These are phyloP conservation scores for Mycteria americana DNA, from an alignment of 2,797 vertebrate species.

Conservation along the genomic window DNA sequence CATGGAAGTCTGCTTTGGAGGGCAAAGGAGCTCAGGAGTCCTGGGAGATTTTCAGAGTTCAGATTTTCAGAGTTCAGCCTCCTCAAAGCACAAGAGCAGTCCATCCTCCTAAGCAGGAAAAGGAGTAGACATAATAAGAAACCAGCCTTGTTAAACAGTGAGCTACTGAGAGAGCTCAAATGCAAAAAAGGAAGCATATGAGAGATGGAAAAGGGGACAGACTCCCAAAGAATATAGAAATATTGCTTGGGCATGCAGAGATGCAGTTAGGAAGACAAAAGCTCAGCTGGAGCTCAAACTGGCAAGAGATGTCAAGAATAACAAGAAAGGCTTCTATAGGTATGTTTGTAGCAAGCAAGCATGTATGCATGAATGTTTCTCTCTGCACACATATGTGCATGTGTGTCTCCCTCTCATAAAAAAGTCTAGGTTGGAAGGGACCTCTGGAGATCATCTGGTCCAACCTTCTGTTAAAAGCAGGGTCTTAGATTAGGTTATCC, in stretches of 20 bases:
- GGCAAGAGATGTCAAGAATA: background rate
- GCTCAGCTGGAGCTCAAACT: background rate
- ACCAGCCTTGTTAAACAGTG: background rate
- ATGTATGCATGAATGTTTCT: background rate
- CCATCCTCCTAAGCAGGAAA: background rate
- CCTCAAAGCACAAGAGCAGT: background rate
- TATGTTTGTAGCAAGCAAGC: background rate
- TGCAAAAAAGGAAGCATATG: background rate
- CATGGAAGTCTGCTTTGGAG: background rate
- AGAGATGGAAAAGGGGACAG: background rate
- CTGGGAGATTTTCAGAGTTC: background rate
- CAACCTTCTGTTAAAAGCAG: background rate
- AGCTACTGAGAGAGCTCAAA: background rate
- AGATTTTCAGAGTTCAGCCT: background rate
- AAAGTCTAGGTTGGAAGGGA: background rate
- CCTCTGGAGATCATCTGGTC: background rate
- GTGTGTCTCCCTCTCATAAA: background rate
- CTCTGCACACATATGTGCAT: background rate
- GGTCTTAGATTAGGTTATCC: background rate
- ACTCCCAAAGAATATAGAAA: background rate
- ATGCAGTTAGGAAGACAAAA: background rate
- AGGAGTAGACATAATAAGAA: background rate
- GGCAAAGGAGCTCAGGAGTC: background rate
- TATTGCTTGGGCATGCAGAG: background rate
- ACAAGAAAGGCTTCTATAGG: background rate